Evolutionary conservation across 2,797 vertebrate species (phyloP), one percentile per base, ranked within the genome.

Genomic region (Xenops minutus): DNA sequence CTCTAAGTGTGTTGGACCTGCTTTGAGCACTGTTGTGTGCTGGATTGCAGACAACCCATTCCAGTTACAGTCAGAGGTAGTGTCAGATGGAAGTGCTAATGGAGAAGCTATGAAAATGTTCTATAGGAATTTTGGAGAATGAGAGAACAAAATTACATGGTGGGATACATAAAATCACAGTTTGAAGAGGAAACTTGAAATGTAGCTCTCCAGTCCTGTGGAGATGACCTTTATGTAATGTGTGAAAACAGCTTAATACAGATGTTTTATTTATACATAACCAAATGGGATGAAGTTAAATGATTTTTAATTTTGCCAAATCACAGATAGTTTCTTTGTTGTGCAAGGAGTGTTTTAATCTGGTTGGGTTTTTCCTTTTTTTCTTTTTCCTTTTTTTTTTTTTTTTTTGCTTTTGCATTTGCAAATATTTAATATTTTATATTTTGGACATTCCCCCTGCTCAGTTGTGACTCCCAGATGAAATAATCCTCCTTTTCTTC

Each of bases 401-500:
- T 1, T 4, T 36, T 17, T 61, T 95, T 95, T 85, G 18, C 43
- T 94, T 97, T 94, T 93, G 54, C 86, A 78, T 95, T 97, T 97
- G 72, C 49, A 95, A 76, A 54, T 93, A 69, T 92, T 94, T 95
- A 97, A 96, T 98, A 97, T 97, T 98, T 98, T 93, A 97, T 96
- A 97, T 95, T 97, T 98, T 96, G 98, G 97, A 97, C 92, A 68
- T 97, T 97, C 91, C 95, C 76, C 95, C 95, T 96, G 89, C 93
- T 97, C 92, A 85, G 93, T 88, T 96, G 96, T 97, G 97, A 92
- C 97, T 98, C 95, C 97, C 97, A 92, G 95, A 96, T 96, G 96
- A 98, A 97, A 97, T 96, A 97, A 96, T 97, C 96, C 80, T 97
- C 93, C 95, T 96, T 88, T 96, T 97, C 97, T 96, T 92, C 93